phyloP scores from a whole-genome alignment of 2,888 invertebrate species.

The Idaea aversata region DNA sequence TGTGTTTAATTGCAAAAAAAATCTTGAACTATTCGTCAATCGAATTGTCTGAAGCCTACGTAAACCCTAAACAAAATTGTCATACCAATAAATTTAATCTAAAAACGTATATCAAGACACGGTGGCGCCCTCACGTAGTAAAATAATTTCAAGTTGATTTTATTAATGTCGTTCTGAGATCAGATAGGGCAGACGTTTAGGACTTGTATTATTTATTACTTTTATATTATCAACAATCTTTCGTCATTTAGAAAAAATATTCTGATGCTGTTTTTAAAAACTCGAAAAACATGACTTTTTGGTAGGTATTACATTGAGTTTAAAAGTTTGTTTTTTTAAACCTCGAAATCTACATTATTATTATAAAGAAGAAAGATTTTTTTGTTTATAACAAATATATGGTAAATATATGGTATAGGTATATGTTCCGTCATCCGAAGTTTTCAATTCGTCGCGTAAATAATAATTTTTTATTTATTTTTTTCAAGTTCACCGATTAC shows the following conservation, averaged over 20 bases:
- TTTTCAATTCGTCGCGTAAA: no score
- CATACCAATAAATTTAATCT: neutral
- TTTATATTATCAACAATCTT: constrained; percentile 30
- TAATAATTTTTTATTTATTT: no score
- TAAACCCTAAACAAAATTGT: neutral
- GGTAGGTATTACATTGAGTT: no score
- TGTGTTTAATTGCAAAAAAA: no score
- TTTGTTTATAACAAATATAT: no score
- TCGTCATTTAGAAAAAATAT: constrained; percentile 23
- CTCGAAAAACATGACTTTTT: neutral
- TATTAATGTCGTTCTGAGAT: constrained; percentile 75
- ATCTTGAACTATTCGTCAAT: no score
- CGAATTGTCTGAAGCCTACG: neutral
- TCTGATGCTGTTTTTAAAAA: neutral
- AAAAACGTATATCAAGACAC: constrained; percentile 59
- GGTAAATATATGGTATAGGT: no score
- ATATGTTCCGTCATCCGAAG: no score
- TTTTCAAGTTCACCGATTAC: no score
- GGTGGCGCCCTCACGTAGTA: constrained; percentile 65
- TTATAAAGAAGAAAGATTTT: no score
- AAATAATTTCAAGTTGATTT: constrained; percentile 69
- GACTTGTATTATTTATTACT: constrained; percentile 75
- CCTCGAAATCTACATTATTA: no score
- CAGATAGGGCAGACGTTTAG: constrained; percentile 71
- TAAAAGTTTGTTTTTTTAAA: no score